Percentiles rank a stretch among this genome's conserved stretches.
These are phyloP conservation scores for Cherax quadricarinatus DNA, from an alignment of 1,140 invertebrate species.

Conservation along the genomic window DNA sequence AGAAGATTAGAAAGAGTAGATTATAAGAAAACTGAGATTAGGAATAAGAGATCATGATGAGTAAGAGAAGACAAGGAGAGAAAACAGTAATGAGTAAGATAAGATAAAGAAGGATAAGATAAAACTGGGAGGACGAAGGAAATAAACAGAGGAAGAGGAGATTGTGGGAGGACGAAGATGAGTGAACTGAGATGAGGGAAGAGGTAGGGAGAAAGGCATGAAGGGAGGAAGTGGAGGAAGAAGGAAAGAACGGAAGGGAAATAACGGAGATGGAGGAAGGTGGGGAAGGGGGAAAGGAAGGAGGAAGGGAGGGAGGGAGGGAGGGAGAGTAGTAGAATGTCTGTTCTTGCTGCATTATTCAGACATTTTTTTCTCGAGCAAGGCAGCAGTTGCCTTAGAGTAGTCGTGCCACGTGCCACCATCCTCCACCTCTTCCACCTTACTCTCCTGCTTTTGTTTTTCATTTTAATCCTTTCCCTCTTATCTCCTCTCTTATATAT, in stretches of 20 bases:
- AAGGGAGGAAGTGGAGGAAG: not conserved
- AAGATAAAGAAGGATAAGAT: too few species aligned
- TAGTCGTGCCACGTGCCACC: not conserved
- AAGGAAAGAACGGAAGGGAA: not conserved
- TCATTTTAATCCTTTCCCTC: not conserved
- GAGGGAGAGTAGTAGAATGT: not conserved
- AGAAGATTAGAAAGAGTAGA: too few species aligned
- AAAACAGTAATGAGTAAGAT: too few species aligned
- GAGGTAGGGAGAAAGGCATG: not conserved
- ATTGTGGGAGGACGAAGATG: not conserved
- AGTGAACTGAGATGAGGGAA: not conserved
- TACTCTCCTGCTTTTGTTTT: not conserved
- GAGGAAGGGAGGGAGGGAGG: not conserved
- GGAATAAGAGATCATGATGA: too few species aligned
- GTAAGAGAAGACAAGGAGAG: too few species aligned
- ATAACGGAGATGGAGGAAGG: not conserved
- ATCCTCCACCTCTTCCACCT: not conserved
- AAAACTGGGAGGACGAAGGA: not conserved
- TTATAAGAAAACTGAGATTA: too few species aligned
- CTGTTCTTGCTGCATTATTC: not conserved
- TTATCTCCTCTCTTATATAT: too few species aligned
- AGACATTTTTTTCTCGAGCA: not conserved
- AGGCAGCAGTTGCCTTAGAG: not conserved
- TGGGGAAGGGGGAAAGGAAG: too few species aligned
- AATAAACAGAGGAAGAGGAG: not conserved